phyloP scores from a whole-genome alignment of 2,797 vertebrate species.

The Parauchenoglanis ngamensis region DNA sequence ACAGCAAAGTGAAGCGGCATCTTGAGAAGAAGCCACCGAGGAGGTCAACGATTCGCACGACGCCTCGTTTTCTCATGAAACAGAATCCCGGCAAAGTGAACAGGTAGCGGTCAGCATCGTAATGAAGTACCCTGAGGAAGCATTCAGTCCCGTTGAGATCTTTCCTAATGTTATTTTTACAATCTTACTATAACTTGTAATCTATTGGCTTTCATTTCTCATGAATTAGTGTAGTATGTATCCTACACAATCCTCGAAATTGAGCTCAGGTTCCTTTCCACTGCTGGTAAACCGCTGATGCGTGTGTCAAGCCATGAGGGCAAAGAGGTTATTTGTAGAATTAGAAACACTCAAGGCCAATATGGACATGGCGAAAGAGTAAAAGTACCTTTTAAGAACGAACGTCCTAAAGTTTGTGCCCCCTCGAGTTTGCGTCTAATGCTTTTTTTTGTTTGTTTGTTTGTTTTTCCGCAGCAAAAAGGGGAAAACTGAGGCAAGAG shows the following conservation, averaged over 20 bases:
- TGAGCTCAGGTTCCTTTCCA: neutral
- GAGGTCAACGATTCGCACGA: conserved; percentile 87
- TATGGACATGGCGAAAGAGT: too few relatives aligned
- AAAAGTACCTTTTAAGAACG: neutral
- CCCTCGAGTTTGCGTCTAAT: neutral
- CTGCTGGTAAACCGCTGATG: neutral
- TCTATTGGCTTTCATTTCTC: neutral
- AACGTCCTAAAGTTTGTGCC: neutral
- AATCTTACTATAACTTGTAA: neutral
- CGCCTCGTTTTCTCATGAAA: conserved; percentile 82
- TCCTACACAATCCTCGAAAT: neutral
- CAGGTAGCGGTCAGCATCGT: conserved; percentile 25
- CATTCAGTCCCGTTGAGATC: neutral
- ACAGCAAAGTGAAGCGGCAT: conserved; percentile 87
- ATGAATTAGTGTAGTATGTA: neutral
- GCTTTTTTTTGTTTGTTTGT: neutral
- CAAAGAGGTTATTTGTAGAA: neutral
- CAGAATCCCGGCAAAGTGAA: conserved; percentile 61
- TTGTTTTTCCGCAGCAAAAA: conserved; percentile 21
- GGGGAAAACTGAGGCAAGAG: conserved; percentile 8
- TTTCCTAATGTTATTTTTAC: neutral
- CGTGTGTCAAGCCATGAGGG: neutral
- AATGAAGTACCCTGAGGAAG: neutral
- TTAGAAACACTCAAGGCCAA: neutral
- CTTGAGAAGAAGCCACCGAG: conserved; percentile 87